phyloP scores from a whole-genome alignment of 2,113 vertebrate species.

The Sinocyclocheilus anshuiensis region DNA sequence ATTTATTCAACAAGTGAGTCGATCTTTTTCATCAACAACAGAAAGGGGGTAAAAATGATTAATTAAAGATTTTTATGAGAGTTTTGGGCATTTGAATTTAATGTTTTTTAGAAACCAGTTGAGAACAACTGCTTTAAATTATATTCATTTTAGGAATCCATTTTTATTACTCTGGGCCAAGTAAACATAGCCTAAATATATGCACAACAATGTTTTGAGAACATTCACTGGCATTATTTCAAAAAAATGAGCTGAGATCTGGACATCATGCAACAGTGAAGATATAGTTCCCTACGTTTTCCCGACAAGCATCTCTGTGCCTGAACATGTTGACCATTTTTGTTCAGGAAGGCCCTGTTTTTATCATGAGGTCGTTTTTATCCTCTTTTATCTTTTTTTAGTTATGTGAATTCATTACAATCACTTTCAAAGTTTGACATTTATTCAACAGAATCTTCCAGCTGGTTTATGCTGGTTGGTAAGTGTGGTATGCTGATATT shows the following conservation, averaged over 20 bases:
- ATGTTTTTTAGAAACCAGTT: neutral
- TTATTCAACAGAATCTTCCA: neutral
- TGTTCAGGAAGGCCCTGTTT: neutral
- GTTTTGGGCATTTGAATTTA: neutral
- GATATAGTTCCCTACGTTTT: neutral
- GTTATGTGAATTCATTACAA: neutral
- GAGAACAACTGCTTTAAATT: neutral
- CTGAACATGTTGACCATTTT: conserved; percentile 28
- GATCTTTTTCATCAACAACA: neutral
- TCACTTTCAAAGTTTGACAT: neutral
- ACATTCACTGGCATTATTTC: neutral
- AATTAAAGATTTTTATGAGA: neutral
- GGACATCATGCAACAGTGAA: conserved; percentile 10
- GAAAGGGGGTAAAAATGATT: neutral
- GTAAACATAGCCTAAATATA: neutral
- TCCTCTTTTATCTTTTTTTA: neutral
- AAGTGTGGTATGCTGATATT: too few relatives aligned
- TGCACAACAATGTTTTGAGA: neutral
- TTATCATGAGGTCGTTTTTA: neutral
- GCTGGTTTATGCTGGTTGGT: neutral
- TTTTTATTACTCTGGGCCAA: neutral
- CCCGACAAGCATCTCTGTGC: neutral
- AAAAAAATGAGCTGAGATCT: neutral
- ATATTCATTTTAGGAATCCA: neutral
- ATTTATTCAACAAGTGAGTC: neutral